A percentile compares a stretch with the other conserved stretches of the same genome.
Evolutionary conservation across 2,797 vertebrate species (phyloP).

Genomic region (Rhinoraja longicauda): DNA sequence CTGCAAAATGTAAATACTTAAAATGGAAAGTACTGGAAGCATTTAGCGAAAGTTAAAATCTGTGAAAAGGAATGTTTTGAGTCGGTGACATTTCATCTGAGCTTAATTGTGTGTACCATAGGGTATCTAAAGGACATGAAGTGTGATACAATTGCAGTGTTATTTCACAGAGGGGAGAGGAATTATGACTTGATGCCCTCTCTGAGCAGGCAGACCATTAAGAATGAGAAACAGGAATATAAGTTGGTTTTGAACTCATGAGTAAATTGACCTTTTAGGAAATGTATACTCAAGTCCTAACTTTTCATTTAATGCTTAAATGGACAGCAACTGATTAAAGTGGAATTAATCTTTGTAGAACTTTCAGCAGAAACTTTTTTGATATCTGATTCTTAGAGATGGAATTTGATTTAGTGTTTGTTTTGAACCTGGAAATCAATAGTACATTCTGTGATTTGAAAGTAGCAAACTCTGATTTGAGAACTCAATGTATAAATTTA

Average conservation of each 20-base stretch:
- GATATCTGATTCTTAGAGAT: background rate
- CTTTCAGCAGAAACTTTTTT: background rate
- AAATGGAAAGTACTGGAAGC: too few relatives aligned
- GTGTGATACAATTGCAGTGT: background rate
- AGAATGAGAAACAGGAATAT: background rate
- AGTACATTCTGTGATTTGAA: too few relatives aligned
- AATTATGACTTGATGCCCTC: background rate
- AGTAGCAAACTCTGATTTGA: background rate
- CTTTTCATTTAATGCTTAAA: background rate
- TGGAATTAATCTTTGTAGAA: background rate
- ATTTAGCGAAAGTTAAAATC: too few relatives aligned
- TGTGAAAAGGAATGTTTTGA: too few relatives aligned
- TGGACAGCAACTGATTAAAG: background rate
- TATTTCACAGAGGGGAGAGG: background rate
- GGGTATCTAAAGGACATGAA: background rate
- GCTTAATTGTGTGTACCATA: background rate
- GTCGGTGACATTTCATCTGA: too few relatives aligned
- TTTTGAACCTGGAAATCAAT: background rate
- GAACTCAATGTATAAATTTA: background rate
- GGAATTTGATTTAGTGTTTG: background rate
- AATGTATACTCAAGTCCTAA: background rate
- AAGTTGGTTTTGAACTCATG: background rate
- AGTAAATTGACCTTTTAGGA: background rate
- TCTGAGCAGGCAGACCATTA: background rate
- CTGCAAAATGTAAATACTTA: too few relatives aligned